Evolutionary conservation across 2,888 invertebrate genomes (phyloP), one percentile per base, ranked within the genome.

Genomic region (Neelides folsomi): DNA sequence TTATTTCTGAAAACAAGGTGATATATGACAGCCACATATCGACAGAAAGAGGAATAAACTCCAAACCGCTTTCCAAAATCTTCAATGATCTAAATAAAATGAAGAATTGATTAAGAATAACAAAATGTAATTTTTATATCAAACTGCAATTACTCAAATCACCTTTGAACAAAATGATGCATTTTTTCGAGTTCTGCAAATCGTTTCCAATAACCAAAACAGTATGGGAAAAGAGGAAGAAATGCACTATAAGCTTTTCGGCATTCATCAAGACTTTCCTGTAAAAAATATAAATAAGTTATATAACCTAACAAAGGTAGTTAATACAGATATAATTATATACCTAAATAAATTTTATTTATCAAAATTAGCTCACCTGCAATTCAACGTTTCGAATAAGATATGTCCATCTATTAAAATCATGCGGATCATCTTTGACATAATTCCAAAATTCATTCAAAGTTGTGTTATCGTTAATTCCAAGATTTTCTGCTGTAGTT

Each of bases 1-100:
- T 51, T 12, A 65, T 38, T 48, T 65, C 65, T 8, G 51, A 49
- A 40, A 59, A 66, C 39, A 67, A 64, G n/a, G 59, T 62, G 19
- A 76, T 65, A 60, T 76, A 76, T 53, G 73, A 70, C 15, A 75
- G 60, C 77, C 78, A 78, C 27, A 78, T 67, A 55, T 78, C 77
- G 35, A 74, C 70, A 56, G 74, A 76, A 35, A 77, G 62, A 2
- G 76, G 74, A 49, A 77, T 74, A 4, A 73, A 73, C 49, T 70
- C 68, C 12, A 75, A 66, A 13, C 75, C 76, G 43, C 69, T 67
- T 60, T 76, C 74, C 66, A 74, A 74, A 35, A 77, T 56, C 36
- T 59, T 60, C 71, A 70, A 70, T 71, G 51, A 74, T 70, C 74
- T 76, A 63, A 7, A 65, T 63, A 50, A 40, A 37, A 49, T 42